Conservation (phyloP, 2,113 vertebrate species). For the Aspidoscelis tigris region DNA sequence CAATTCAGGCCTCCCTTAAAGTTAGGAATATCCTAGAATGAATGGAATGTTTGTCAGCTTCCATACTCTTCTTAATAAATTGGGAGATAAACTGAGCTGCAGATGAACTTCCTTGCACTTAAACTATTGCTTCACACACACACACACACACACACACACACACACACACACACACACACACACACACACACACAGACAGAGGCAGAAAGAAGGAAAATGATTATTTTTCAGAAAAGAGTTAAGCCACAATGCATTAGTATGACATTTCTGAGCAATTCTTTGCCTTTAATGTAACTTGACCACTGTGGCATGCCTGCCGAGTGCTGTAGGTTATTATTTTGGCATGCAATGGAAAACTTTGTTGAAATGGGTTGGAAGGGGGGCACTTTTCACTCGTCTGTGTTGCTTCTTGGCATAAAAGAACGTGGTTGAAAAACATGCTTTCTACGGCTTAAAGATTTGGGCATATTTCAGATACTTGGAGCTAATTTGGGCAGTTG, state of each 20-base stretch:
- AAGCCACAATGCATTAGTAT: conserved; percentile 26
- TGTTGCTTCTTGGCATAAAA: conserved; percentile 31
- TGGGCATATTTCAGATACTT: neutral
- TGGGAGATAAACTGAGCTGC: neutral
- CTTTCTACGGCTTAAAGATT: conserved; percentile 5
- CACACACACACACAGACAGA: neutral
- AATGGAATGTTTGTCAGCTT: too few species aligned
- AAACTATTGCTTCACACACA: neutral
- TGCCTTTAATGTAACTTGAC: conserved; percentile 38
- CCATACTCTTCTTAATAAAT: too few species aligned
- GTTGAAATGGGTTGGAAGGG: neutral
- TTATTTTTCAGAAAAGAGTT: conserved; percentile 21
- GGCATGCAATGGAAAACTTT: conserved; percentile 16
- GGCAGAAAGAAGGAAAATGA: neutral
- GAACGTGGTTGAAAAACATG: conserved; percentile 11
- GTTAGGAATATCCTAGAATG: too few species aligned
- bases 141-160: too few species aligned
- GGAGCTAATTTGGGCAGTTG: neutral
- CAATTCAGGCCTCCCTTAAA: too few species aligned
- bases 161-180: neutral
- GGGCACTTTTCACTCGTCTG: conserved; percentile 6
- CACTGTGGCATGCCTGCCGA: conserved; percentile 6
- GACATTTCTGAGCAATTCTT: conserved; percentile 32
- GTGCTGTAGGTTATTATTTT: conserved; percentile 17
- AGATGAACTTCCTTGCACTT: neutral